These are phyloP conservation scores for Chironomus striatipennis DNA, from an alignment of 1,140 invertebrate genomes.

Conservation along the genomic window DNA sequence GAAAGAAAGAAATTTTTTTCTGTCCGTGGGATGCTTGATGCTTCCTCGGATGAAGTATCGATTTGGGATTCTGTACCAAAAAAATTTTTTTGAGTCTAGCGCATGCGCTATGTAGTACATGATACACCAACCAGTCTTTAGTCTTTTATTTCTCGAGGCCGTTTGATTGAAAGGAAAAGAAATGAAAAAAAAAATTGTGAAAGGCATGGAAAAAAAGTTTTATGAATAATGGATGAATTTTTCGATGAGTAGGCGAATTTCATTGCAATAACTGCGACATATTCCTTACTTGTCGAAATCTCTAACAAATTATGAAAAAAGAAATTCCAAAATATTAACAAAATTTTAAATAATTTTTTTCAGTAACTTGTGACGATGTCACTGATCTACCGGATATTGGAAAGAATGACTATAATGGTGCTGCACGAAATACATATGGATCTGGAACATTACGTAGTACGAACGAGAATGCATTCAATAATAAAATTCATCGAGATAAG, in stretches of 20 bases:
- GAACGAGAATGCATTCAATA: neutral
- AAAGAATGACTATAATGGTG: neutral
- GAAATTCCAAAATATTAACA: too few species aligned
- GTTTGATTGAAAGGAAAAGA: neutral
- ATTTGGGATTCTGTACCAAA: conserved; percentile 10
- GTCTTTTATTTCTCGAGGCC: neutral
- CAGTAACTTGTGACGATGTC: neutral
- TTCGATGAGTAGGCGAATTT: conserved; percentile 16
- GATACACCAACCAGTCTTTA: neutral
- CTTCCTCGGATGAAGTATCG: neutral
- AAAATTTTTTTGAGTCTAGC: neutral
- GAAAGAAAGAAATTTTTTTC: conserved; percentile 16
- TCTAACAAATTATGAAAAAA: too few species aligned
- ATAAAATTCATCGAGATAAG: conserved; percentile 8
- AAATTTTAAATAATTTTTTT: too few species aligned
- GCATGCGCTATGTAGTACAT: neutral
- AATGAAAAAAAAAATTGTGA: too few species aligned
- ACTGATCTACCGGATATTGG: neutral
- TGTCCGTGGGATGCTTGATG: neutral
- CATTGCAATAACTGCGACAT: neutral
- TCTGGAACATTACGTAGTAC: neutral
- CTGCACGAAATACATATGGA: neutral
- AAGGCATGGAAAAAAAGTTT: neutral
- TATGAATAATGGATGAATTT: conserved; percentile 16
- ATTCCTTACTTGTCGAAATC: neutral